phyloP scores from a whole-genome alignment of 2,888 invertebrate species.

The Drosophila helvetica region DNA sequence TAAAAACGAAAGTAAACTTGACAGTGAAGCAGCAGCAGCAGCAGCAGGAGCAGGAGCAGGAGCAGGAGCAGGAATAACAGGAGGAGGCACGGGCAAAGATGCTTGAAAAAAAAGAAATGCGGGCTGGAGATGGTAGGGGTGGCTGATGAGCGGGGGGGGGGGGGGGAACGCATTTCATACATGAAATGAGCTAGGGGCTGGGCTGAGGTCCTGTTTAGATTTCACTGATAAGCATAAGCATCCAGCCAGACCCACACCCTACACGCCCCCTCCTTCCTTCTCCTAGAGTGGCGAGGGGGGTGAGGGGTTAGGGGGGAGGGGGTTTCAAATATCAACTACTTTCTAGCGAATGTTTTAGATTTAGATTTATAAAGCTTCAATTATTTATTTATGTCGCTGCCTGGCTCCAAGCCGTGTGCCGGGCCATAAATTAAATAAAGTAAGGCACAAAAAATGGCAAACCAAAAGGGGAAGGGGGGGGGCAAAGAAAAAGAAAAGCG shows the following conservation, averaged over 20 bases:
- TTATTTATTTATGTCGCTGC: constrained; percentile 52
- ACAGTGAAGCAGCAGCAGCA: constrained; percentile 43
- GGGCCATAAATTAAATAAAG: constrained; percentile 57
- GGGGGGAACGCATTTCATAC: too few species aligned
- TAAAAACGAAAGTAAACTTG: constrained; percentile 57
- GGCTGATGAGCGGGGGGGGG: background rate
- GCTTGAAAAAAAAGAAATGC: constrained; percentile 20
- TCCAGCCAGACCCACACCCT: too few species aligned
- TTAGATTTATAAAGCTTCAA: constrained; percentile 53
- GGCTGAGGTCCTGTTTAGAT: constrained; percentile 24
- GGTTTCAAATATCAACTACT: constrained; percentile 44
- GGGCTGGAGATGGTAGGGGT: constrained; percentile 1
- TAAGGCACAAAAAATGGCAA: constrained; percentile 35
- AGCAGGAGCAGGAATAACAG: background rate
- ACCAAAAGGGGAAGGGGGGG: background rate
- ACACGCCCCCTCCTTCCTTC: background rate
- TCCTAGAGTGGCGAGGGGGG: too few species aligned
- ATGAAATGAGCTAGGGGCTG: too few species aligned
- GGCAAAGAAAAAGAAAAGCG: too few species aligned
- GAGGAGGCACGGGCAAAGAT: background rate
- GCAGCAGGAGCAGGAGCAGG: background rate
- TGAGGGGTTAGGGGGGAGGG: background rate
- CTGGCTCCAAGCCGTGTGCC: constrained; percentile 20
- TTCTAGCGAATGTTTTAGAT: constrained; percentile 48
- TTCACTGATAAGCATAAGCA: constrained; percentile 22